These are phyloP conservation scores for Colaptes auratus DNA, from an alignment of 2,113 vertebrate genomes.

Conservation along the genomic window DNA sequence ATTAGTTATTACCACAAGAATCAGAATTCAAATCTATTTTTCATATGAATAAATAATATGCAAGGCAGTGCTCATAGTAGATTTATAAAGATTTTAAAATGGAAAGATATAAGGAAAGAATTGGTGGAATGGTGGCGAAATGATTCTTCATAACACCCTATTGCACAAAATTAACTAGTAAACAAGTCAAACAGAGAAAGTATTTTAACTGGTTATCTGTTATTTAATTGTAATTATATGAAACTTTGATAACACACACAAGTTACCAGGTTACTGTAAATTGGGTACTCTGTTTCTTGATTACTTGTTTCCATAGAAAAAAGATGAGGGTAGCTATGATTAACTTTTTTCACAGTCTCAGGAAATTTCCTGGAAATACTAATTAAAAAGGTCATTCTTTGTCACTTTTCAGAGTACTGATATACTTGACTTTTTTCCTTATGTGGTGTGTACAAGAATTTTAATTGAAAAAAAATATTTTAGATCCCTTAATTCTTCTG, in stretches of 20 bases:
- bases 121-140: background rate
- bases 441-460: background rate
- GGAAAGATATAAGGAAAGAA: background rate
- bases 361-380: background rate
- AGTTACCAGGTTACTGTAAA: background rate
- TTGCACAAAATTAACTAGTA: background rate
- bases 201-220: background rate
- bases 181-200: background rate
- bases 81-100: background rate
- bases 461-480: background rate
- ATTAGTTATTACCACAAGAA: background rate
- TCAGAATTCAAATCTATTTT: background rate
- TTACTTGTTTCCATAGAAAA: background rate
- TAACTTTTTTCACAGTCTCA: background rate
- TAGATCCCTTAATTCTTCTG: background rate
- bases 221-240: background rate
- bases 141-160: background rate
- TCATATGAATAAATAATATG: background rate
- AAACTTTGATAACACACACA: background rate
- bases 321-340: background rate
- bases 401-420: background rate
- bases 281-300: background rate
- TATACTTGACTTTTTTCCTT: background rate
- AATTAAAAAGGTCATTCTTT: background rate
- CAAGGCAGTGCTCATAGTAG: background rate